These are phyloP conservation scores for Syncerus caffer DNA, from an alignment of 2,797 vertebrate species.

Conservation along the genomic window DNA sequence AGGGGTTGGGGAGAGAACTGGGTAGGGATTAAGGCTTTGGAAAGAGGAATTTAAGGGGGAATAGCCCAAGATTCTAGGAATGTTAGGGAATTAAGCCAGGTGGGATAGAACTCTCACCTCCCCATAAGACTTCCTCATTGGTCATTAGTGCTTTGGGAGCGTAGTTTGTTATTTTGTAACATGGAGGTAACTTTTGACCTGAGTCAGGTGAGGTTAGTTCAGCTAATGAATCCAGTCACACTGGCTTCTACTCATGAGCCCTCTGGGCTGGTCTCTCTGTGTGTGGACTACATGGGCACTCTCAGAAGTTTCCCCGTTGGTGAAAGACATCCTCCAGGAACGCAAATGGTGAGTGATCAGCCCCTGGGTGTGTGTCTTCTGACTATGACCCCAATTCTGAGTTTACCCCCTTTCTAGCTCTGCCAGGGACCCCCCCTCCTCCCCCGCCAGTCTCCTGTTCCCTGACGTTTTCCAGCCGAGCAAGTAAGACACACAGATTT, in stretches of 20 bases:
- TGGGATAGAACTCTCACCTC: neutral
- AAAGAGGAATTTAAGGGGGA: neutral
- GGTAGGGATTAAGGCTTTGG: neutral
- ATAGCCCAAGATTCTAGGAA: neutral
- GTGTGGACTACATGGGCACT: accelerated
- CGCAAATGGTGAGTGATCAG: neutral
- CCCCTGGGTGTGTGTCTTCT: neutral
- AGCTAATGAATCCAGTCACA: neutral
- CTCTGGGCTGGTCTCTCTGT: neutral
- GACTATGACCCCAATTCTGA: neutral
- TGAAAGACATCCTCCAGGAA: too few relatives aligned
- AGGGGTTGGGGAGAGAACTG: neutral
- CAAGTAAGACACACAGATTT: neutral
- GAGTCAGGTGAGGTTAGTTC: neutral
- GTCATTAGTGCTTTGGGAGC: neutral
- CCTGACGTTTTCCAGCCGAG: accelerated
- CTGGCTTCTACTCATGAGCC: neutral
- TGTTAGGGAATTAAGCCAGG: neutral
- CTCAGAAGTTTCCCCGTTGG: neutral
- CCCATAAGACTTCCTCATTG: too few relatives aligned
- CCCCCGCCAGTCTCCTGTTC: neutral
- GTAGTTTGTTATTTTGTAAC: neutral
- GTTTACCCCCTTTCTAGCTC: neutral
- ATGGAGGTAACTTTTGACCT: neutral
- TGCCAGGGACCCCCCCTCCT: neutral